These are phyloP conservation scores for Tragelaphus oryx DNA, from an alignment of 2,797 vertebrate genomes.

Conservation along the genomic window DNA sequence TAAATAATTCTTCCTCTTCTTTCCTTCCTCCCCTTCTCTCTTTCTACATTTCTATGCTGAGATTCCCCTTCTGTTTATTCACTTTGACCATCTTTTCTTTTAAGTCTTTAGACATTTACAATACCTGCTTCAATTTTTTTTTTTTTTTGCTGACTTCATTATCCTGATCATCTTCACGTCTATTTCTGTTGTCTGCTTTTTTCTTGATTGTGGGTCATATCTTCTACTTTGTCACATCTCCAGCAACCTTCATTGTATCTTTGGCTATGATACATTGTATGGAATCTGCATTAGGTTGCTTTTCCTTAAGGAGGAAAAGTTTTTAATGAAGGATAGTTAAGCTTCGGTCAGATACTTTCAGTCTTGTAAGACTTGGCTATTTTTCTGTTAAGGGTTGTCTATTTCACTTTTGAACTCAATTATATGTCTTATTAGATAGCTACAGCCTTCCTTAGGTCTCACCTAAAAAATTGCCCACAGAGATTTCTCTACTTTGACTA, in stretches of 20 bases:
- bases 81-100: background rate
- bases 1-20: background rate
- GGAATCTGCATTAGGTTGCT: background rate
- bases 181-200: background rate
- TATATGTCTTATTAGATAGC: background rate
- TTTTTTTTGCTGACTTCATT: background rate
- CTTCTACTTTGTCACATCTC: background rate
- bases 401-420: background rate
- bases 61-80: background rate
- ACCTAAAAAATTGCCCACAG: background rate
- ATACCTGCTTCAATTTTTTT: background rate
- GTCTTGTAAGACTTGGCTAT: background rate
- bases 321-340: background rate
- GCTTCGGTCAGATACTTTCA: background rate
- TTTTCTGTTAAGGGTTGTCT: background rate
- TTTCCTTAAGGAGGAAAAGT: background rate
- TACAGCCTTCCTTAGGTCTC: background rate
- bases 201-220: background rate
- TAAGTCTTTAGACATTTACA: background rate
- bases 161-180: background rate
- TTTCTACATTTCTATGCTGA: background rate
- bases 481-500: background rate
- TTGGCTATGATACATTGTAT: background rate
- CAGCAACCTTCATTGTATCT: background rate
- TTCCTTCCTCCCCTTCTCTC: background rate